These are phyloP conservation scores for Sitta europaea DNA, from an alignment of 2,113 vertebrate species.

Conservation along the genomic window DNA sequence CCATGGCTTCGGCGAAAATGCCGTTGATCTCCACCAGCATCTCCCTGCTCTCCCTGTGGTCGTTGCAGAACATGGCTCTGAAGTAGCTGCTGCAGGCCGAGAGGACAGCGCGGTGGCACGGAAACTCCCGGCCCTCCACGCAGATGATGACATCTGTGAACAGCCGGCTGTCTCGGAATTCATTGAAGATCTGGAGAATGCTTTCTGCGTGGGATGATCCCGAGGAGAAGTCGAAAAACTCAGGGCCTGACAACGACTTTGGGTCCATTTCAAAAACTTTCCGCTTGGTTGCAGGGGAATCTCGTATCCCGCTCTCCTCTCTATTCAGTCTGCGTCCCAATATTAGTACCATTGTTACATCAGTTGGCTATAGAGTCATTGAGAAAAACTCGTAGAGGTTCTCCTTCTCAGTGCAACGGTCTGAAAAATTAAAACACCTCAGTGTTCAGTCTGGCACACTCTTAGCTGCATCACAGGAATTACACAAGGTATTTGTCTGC, in stretches of 20 bases:
- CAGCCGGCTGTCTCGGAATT: conserved; percentile 89
- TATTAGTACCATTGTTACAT: conserved; percentile 97
- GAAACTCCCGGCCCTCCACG: conserved; percentile 91
- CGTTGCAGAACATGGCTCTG: conserved; percentile 95
- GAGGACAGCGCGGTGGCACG: conserved; percentile 91
- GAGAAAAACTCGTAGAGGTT: conserved; percentile 62
- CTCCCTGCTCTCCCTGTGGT: conserved; percentile 90
- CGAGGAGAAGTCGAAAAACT: conserved; percentile 92
- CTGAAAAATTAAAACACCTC: conserved; percentile 46
- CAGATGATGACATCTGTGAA: conserved; percentile 96
- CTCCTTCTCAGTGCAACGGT: conserved; percentile 45
- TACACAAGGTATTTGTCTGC: neutral
- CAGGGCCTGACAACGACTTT: conserved; percentile 82
- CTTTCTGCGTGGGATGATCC: conserved; percentile 92
- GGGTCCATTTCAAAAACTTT: conserved; percentile 97
- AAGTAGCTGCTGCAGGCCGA: conserved; percentile 96
- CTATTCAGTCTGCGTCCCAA: conserved; percentile 92
- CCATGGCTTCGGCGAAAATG: conserved; percentile 95
- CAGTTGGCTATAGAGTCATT: conserved; percentile 72
- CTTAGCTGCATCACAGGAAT: neutral
- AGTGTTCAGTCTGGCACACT: neutral
- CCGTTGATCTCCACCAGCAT: conserved; percentile 95
- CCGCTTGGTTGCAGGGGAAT: conserved; percentile 94
- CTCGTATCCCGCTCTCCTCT: conserved; percentile 88
- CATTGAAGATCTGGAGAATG: conserved; percentile 95